phyloP scores from a whole-genome alignment of 1,140 invertebrate species.

The Philopotamus ludificatus region DNA sequence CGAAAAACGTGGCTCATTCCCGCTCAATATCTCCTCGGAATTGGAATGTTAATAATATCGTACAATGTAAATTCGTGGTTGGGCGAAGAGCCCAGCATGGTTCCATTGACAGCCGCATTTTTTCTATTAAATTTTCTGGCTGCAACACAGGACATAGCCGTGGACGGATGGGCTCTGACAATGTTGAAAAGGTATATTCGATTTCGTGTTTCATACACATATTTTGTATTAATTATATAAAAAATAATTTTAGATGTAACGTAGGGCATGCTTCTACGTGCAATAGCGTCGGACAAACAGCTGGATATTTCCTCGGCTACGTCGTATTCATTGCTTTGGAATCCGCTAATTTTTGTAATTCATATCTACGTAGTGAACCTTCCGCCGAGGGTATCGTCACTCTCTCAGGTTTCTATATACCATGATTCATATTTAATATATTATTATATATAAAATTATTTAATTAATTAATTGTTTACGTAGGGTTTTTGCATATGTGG shows the following conservation, averaged over 20 bases:
- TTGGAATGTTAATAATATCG: conserved; percentile 85
- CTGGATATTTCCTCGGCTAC: conserved; percentile 96
- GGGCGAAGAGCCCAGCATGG: conserved; percentile 76
- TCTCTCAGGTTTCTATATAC: conserved; percentile 73
- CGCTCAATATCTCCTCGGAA: conserved; percentile 80
- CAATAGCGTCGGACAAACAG: conserved; percentile 97
- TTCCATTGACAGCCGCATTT: conserved; percentile 81
- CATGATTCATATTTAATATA: too few relatives aligned
- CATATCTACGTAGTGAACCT: conserved; percentile 79
- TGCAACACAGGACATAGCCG: conserved; percentile 98
- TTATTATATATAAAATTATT: too few relatives aligned
- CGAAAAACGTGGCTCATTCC: conserved; percentile 97
- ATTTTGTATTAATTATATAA: conserved; percentile 31
- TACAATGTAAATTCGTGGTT: conserved; percentile 72
- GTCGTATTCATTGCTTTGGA: conserved; percentile 97
- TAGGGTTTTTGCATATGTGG: conserved; percentile 95
- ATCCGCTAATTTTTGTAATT: conserved; percentile 94
- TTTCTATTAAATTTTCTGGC: conserved; percentile 93
- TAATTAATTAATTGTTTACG: conserved; percentile 44
- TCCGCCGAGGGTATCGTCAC: conserved; percentile 76
- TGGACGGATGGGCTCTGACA: conserved; percentile 99
- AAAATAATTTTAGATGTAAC: conserved; percentile 74
- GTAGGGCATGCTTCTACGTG: conserved; percentile 99
- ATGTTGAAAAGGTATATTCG: conserved; percentile 85
- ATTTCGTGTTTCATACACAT: not conserved